Base-by-base conservation (phyloP, 1,140 invertebrate genomes). In the Hirudo medicinalis region DNA sequence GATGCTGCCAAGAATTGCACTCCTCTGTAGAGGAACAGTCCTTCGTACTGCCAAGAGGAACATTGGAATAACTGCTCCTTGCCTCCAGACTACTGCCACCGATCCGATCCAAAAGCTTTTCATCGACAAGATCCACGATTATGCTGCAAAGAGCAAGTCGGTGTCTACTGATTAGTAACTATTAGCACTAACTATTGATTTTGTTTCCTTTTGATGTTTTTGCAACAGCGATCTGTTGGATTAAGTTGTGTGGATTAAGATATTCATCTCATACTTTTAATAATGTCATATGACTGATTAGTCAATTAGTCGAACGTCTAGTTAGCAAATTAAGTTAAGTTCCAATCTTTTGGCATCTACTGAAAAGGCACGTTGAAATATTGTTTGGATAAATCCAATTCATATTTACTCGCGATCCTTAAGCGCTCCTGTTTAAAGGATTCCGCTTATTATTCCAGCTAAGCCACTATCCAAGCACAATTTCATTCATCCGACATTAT, bases 71-170 rank as follows among this genome's bases (percentile, higher is more conserved):
- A 49, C 69, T 9, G 29, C 69, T n/a, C 32, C 49, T 22, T 70
- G 69, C n/a, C 29, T 49, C 9, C 69, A 70, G 43, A 27, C 89
- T 79, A 73, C 60, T 5, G 88, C 87, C 6, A 83, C 84, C 6
- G 93, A 96, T 81, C 92, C 92, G 9, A 92, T 97, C 78, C 93
- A 96, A 79, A 89, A 95, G 82, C 80, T 96, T 32, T 97, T 97
- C 80, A 76, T 95, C 55, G 90, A 95, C 70, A 95, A 95, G 87
- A 87, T 96, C 74, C 86, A 87, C 69, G 92, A 94, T 83, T 97
- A 93, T 83, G 90, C 87, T 76, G 82, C 87, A 22, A 89, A 89
- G 77, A 87, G 84, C 78, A 82, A 83, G 88, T 89, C 85, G 84
- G 85, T 83, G 22, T 27, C 32, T 27, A 13, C 54, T 27, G 17